Base-by-base conservation (phyloP, 2,797 vertebrate genomes). In the Pseudotriccus pelzelni region DNA sequence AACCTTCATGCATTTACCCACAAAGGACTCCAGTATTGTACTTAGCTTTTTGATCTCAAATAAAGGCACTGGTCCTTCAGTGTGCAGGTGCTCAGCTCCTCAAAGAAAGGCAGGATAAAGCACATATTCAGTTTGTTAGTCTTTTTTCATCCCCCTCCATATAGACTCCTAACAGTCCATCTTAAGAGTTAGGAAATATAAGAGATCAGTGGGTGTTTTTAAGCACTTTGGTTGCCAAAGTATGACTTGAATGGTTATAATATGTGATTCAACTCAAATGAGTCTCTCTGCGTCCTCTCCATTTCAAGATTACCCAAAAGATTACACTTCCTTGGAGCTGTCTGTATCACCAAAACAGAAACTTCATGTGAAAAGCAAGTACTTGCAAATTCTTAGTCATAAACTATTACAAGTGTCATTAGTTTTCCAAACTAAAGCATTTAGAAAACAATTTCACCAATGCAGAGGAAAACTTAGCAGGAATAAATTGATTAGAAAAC, bases 121-220 rank as follows among this genome's bases (percentile, higher is more conserved):
- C n/a, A 46, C 28, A 52, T 27, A 77, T 22, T 39, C 39, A 14
- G 25, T 82, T 80, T 74, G 22, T 43, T 32, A 78, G 46, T 15
- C 19, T 70, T 76, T 44, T 75, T 86, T 72, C 47, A 81, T 69
- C 30, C 20, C 32, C 21, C 16, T 75, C 47, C 68, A 28, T 43
- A 50, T 2, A n/a, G 43, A 44, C 58, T 81, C 39, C 50, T 84
- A 69, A 81, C 4, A 7, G 58, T 63, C 59, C 17, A 91, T 68
- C n/a, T n/a, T n/a, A n/a, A n/a, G n/a, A n/a, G n/a, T n/a, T n/a
- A n/a, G n/a, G n/a, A n/a, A n/a, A n/a, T n/a, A n/a, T n/a, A n/a
- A 80, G 73, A 90, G 93, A 88, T 37, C 85, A 78, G 93, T 81
- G 66, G 80, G 82, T 91, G 83, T 94, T 95, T 85, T 83, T 22